phyloP scores from a whole-genome alignment of 2,797 vertebrate genomes.

The Decapterus maruadsi region DNA sequence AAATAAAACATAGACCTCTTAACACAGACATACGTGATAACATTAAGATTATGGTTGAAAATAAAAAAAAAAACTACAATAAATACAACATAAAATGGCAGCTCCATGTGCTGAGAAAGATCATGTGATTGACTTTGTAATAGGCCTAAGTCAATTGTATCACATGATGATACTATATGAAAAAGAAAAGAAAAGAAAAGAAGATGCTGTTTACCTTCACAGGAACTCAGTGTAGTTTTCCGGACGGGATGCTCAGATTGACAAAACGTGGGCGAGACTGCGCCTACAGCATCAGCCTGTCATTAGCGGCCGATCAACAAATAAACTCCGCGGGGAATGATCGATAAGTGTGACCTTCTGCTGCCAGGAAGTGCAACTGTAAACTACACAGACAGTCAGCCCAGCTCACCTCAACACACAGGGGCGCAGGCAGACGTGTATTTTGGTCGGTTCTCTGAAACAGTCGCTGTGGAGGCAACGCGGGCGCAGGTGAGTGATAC shows the following conservation, averaged over 20 bases:
- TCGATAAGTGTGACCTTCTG: neutral
- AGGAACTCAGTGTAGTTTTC: constrained; percentile 53
- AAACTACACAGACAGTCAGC: neutral
- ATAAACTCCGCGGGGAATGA: neutral
- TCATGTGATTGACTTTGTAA: no score
- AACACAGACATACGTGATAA: constrained; percentile 10
- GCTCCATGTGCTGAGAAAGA: constrained; percentile 1
- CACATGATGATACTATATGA: no score
- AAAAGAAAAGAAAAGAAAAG: neutral
- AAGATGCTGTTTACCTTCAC: neutral
- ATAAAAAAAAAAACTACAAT: no score
- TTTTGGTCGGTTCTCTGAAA: constrained; percentile 9
- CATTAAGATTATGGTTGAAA: neutral
- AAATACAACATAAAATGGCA: no score
- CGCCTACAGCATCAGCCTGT: constrained; percentile 55
- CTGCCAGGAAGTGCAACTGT: neutral
- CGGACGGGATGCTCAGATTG: constrained; percentile 54
- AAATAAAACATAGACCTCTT: constrained; percentile 33
- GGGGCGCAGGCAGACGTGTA: constrained; percentile 3
- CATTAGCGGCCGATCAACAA: constrained; percentile 43
- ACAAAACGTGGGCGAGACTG: constrained; percentile 36
- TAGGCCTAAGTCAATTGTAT: no score
- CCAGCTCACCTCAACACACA: neutral
- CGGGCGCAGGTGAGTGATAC: constrained; percentile 63
- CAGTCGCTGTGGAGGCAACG: constrained; percentile 26